These are phyloP conservation scores for Hystrix brachyura DNA, from an alignment of 2,113 vertebrate species.

Conservation along the genomic window DNA sequence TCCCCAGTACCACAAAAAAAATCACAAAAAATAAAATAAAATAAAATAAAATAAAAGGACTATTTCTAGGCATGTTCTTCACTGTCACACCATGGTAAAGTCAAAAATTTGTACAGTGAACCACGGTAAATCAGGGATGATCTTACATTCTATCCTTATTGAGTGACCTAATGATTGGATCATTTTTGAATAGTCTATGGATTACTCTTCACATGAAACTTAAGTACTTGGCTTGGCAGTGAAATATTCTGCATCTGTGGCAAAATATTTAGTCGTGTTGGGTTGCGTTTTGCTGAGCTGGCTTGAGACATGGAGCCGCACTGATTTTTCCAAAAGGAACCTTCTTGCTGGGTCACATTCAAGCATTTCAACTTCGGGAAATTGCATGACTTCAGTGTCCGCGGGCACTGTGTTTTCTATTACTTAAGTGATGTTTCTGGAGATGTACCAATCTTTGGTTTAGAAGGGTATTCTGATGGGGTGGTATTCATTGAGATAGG, in stretches of 20 bases:
- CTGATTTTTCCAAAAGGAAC: neutral
- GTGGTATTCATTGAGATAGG: neutral
- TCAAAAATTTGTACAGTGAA: neutral
- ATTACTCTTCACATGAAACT: neutral
- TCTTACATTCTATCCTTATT: neutral
- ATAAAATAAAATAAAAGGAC: neutral
- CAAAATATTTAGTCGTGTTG: neutral
- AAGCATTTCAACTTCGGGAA: conserved; percentile 41
- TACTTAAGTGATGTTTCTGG: neutral
- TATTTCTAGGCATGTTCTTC: too few species aligned
- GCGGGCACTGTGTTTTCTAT: neutral
- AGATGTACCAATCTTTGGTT: neutral
- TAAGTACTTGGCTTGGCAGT: neutral
- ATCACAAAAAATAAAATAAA: too few species aligned
- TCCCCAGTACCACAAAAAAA: too few species aligned
- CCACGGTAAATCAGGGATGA: neutral
- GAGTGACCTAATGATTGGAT: neutral
- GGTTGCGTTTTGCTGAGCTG: neutral
- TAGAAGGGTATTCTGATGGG: neutral
- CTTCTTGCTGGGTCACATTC: neutral
- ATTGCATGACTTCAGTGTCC: neutral
- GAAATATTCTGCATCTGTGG: neutral
- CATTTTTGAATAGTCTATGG: neutral
- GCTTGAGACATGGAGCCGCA: neutral
- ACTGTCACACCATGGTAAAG: neutral